Conservation (phyloP, 1,140 invertebrate species). For the Hetaerina americana region DNA sequence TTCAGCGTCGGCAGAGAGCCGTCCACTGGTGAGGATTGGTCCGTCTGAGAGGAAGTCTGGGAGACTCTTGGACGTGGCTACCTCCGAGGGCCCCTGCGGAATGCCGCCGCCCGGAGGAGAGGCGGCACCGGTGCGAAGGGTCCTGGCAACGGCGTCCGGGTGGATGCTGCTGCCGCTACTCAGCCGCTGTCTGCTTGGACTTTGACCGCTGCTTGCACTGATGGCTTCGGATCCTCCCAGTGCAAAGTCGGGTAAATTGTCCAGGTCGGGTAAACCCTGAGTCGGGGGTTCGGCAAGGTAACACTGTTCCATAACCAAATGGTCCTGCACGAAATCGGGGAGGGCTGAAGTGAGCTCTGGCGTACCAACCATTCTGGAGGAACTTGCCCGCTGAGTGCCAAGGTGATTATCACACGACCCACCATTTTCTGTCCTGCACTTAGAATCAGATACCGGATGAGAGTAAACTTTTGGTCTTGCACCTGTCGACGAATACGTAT, state of each 20-base stretch:
- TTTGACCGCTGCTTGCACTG: not conserved
- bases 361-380: slow-evolving; percentile 9
- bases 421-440: slow-evolving; percentile 16
- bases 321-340: slow-evolving; percentile 47
- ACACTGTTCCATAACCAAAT: slow-evolving; percentile 43
- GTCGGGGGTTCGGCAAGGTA: slow-evolving; percentile 30
- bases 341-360: slow-evolving; percentile 32
- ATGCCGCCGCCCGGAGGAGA: not conserved
- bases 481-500: slow-evolving; percentile 20
- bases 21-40: slow-evolving; percentile 35
- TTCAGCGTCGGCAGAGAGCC: not conserved
- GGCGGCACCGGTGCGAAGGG: not conserved
- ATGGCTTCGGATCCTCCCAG: not conserved
- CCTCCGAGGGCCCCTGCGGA: slow-evolving; percentile 11
- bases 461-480: slow-evolving; percentile 41
- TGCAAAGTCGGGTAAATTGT: slow-evolving; percentile 44
- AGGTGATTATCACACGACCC: slow-evolving; percentile 12
- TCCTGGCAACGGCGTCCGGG: not conserved
- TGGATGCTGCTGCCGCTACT: not conserved
- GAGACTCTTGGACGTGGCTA: slow-evolving; percentile 41
- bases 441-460: slow-evolving; percentile 18
- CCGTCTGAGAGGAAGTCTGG: slow-evolving; percentile 61
- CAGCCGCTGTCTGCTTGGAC: not conserved
- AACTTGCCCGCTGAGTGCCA: not conserved
- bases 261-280: slow-evolving; percentile 26